Evolutionary conservation across 2,113 vertebrate species (phyloP), one percentile per base, ranked within the genome.

Genomic region (Oryzias melastigma): DNA sequence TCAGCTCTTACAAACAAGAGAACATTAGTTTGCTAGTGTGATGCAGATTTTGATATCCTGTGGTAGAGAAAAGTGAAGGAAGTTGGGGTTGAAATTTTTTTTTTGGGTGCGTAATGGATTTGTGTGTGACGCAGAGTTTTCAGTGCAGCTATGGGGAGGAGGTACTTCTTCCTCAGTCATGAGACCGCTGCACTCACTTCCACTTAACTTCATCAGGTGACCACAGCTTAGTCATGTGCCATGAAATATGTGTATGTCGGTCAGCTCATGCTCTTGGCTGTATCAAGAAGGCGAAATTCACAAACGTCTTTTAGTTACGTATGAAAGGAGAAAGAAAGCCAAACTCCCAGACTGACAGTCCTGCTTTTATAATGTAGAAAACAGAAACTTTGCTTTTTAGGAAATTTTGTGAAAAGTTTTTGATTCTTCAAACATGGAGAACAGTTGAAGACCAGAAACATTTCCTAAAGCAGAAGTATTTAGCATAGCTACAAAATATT

Each of bases 161-260:
- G 52, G 75, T 76, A 65, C 81, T 85, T 56, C 74, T 77, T 50
- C 29, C 22, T 76, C 67, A 65, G 87, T 92, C 90, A 91, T 81
- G 67, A 90, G 91, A 89, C 85, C 0, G 7, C 44, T 59, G 79
- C 73, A 85, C 52, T 72, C 75, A 82, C 82, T 85, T 89, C 85
- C 80, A 88, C 81, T 85, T 73, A 78, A 75, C 75, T 58, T 51
- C 49, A 51, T 91, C 89, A 89, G 80, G 74, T 92, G 89, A 91
- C 80, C 77, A 55, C 3, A 2, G 44, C 35, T 22, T 13, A 69
- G 81, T 91, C 88, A 86, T 89, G 85, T 90, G 87, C 65, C 73
- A 40, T 49, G 13, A 71, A 65, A 43, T 68, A 52, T 63, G 64
- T 13, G 47, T 55, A 20, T 7, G 64, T 43, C 63, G 70, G 42